Conservation (phyloP, 2,888 invertebrate species). For the Ichneumoninae sp. region DNA sequence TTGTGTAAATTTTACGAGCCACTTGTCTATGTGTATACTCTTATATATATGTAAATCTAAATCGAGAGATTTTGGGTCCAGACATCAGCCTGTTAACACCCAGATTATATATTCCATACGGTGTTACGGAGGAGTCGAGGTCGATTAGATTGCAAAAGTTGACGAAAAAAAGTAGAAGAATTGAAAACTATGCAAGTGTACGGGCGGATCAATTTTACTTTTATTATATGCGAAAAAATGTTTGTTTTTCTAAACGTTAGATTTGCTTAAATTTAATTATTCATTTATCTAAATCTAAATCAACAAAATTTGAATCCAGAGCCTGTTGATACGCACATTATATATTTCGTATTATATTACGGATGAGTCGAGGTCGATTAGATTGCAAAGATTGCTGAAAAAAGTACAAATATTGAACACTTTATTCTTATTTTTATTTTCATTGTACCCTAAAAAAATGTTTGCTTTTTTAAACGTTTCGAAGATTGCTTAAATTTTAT, state of each 20-base stretch:
- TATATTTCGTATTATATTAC: neutral
- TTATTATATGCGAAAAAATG: neutral
- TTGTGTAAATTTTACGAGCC: no score
- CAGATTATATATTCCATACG: neutral
- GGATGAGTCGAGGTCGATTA: conserved; percentile 15
- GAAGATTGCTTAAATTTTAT: neutral
- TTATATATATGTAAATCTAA: neutral
- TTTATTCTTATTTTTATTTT: no score
- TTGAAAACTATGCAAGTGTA: no score
- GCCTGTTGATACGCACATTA: neutral
- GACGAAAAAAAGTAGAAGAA: no score
- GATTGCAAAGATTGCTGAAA: neutral
- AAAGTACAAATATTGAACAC: neutral
- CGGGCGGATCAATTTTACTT: no score
- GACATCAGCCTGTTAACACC: neutral
- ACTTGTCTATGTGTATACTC: no score
- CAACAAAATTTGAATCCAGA: neutral
- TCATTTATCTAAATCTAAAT: neutral
- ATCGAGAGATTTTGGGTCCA: neutral
- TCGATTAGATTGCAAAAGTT: neutral
- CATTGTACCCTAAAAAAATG: neutral
- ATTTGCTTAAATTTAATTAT: no score
- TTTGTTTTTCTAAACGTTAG: neutral
- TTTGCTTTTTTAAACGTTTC: neutral
- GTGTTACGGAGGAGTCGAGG: conserved; percentile 16